phyloP scores from a whole-genome alignment of 23 tunicate species.

The Clavelina lepadiformis region DNA sequence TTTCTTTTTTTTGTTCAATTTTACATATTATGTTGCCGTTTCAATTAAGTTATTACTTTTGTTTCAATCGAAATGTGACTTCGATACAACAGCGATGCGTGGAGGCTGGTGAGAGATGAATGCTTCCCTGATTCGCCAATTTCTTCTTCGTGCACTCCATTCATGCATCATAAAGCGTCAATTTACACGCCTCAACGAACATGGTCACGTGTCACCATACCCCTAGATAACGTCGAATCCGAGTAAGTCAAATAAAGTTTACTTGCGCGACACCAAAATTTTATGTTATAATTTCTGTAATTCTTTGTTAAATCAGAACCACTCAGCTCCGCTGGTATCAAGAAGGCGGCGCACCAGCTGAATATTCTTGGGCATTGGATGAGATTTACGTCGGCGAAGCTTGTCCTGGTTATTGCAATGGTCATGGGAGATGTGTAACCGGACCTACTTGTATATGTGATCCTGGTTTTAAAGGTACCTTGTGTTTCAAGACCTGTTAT shows the following conservation, averaged over 20 bases:
- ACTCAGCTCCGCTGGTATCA: constrained; percentile 86
- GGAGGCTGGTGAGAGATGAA: constrained; percentile 43
- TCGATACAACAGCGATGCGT: constrained; percentile 4
- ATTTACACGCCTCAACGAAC: constrained; percentile 24
- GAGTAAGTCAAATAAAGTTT: constrained; percentile 29
- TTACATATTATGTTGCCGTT: neutral
- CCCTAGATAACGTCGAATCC: constrained; percentile 51
- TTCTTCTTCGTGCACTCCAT: constrained; percentile 29
- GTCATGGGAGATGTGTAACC: constrained; percentile 59
- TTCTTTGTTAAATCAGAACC: constrained; percentile 21
- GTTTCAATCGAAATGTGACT: no score
- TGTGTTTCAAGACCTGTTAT: no score
- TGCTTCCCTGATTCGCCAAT: constrained; percentile 41
- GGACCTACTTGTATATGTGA: constrained; percentile 63
- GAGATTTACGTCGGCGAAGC: constrained; percentile 77
- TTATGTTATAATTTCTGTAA: neutral
- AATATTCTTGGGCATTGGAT: constrained; percentile 72
- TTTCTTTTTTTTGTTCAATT: neutral
- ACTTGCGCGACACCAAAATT: neutral
- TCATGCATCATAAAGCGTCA: constrained; percentile 43
- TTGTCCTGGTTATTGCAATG: constrained; percentile 68
- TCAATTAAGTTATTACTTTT: neutral
- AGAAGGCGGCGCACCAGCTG: constrained; percentile 26
- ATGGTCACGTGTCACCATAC: constrained; percentile 67
- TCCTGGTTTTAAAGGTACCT: constrained; percentile 52